These are phyloP conservation scores for Mugil cephalus DNA, from an alignment of 2,113 vertebrate genomes.

Conservation along the genomic window DNA sequence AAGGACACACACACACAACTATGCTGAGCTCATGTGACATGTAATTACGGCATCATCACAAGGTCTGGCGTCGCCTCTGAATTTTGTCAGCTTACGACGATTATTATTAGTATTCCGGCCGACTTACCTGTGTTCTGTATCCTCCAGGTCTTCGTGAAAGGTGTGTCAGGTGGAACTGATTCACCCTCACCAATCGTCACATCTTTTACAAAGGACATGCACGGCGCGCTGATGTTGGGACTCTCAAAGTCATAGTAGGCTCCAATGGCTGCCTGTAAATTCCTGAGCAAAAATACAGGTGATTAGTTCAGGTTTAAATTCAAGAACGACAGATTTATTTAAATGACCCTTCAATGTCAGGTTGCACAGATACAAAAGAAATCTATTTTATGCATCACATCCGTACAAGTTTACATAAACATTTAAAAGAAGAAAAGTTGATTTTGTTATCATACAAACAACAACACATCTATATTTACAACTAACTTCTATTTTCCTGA, in stretches of 20 bases:
- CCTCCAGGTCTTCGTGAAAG: constrained; percentile 98
- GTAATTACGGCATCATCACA: background rate
- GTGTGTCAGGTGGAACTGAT: constrained; percentile 96
- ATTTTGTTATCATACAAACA: too few relatives aligned
- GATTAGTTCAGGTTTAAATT: background rate
- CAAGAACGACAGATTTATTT: background rate
- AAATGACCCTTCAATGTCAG: background rate
- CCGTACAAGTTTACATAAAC: background rate
- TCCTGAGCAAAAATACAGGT: constrained; percentile 83
- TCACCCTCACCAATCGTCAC: constrained; percentile 98
- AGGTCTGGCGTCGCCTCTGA: background rate
- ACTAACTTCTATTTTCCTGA: too few relatives aligned
- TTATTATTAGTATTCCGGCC: background rate
- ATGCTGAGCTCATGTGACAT: background rate
- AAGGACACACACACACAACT: constrained; percentile 46
- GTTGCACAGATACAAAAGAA: background rate
- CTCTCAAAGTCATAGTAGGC: constrained; percentile 99
- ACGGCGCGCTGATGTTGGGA: constrained; percentile 95
- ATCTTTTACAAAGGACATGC: constrained; percentile 98
- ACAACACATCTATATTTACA: too few relatives aligned
- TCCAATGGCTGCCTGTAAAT: constrained; percentile 97
- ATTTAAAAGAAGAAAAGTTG: background rate
- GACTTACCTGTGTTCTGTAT: constrained; percentile 96
- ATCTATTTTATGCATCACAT: background rate
- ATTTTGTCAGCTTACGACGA: background rate